phyloP scores from a whole-genome alignment of 2,113 vertebrate species.

The Synchiropus splendidus region DNA sequence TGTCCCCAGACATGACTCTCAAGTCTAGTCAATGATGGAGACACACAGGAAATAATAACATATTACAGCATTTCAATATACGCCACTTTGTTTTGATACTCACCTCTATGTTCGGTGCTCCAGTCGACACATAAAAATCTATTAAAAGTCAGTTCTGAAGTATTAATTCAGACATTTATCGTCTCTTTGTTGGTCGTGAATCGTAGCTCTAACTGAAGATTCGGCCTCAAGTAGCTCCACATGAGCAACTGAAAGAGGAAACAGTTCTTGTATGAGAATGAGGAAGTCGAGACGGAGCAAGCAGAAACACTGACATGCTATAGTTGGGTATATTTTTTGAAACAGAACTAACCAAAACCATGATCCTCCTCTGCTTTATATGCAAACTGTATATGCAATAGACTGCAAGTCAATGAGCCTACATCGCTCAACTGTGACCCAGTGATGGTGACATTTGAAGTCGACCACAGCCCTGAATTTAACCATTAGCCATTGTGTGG shows the following conservation, averaged over 20 bases:
- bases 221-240: not conserved
- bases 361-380: too few relatives aligned
- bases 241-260: conserved; percentile 45
- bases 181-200: not conserved
- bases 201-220: not conserved
- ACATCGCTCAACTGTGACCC: too few relatives aligned
- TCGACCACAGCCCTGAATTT: too few relatives aligned
- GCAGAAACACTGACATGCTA: conserved; percentile 29
- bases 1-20: conserved; percentile 74
- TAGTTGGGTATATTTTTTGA: too few relatives aligned
- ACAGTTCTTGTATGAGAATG: conserved; percentile 14
- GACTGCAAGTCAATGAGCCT: too few relatives aligned
- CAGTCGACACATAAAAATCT: not conserved
- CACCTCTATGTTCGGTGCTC: conserved; percentile 14
- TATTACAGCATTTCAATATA: not conserved
- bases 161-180: not conserved
- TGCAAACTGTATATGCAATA: too few relatives aligned
- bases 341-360: too few relatives aligned
- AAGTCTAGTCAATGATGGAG: conserved; percentile 9
- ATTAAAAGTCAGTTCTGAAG: not conserved
- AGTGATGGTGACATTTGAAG: too few relatives aligned
- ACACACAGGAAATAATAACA: not conserved
- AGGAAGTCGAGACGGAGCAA: conserved; percentile 45
- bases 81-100: conserved; percentile 17
- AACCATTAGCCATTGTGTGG: too few relatives aligned